Base-by-base conservation (phyloP, 92 coral and sea anemone species). In the Phenganax subtilis region DNA sequence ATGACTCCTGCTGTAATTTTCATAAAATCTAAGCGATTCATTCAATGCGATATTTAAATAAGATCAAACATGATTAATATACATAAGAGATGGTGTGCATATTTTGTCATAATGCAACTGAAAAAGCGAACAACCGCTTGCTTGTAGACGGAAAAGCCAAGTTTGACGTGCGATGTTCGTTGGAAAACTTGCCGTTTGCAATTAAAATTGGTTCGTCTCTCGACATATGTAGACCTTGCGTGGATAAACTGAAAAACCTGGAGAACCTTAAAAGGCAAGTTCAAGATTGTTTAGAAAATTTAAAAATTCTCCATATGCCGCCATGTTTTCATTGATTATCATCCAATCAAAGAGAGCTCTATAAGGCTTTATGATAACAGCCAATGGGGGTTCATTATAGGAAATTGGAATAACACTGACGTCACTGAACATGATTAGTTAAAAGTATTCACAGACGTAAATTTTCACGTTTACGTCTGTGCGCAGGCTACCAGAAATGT, bases 211-310 rank as follows among this genome's bases (percentile, higher is more conserved):
- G 16, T n/a, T 64, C 59, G 56, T 37, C 47, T 37, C 47, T 4
- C 47, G 1, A 54, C 37, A 2, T 66, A 62, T 84, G 82, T 73
- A 60, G 75, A 75, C 76, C 59, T 57, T 84, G 83, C 62, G 68
- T 84, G 8, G 68, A 54, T n/a, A 78, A 85, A 72, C 88, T 85
- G 60, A 79, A 85, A 20, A 85, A 59, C 51, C 84, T 72, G 59
- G 52, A 72, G 6, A 51, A 66, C 58, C 58, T 79, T 60, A 58
- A 57, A 52, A 53, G 31, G 16, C 79, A 80, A 59, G 44, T 59
- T 7, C 71, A 82, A 0, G 70, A 64, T 0, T 0, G 7, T 64
- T 64, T 64, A 64, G 70, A 64, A 64, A 1, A 64, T 28, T 64
- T 64, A 20, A 44, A 64, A 12, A 64, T 37, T 37, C 47, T 37